These are phyloP conservation scores for Paradoxurus hermaphroditus DNA, from an alignment of 2,113 vertebrate genomes.

Conservation along the genomic window DNA sequence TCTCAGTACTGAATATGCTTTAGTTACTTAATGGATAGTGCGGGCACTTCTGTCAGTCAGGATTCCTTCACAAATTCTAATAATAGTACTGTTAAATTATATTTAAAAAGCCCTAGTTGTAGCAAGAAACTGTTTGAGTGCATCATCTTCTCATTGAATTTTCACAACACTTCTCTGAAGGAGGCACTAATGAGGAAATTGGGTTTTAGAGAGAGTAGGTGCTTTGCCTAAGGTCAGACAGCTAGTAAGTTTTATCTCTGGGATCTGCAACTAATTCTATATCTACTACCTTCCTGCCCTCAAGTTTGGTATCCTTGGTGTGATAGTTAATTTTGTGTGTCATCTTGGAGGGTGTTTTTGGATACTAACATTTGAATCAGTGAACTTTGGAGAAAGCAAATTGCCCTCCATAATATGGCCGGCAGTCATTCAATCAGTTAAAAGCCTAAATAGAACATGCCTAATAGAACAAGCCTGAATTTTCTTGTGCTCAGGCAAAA, in stretches of 20 bases:
- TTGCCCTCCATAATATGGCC: neutral
- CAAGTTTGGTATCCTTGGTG: neutral
- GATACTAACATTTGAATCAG: neutral
- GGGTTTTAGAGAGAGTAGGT: neutral
- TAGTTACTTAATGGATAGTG: neutral
- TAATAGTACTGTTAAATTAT: neutral
- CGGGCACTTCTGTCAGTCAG: neutral
- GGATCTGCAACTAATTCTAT: neutral
- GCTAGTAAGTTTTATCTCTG: neutral
- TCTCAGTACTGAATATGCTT: neutral
- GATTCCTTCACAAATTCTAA: conserved; percentile 7
- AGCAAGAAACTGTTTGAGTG: neutral
- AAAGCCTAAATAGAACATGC: neutral
- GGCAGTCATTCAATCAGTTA: neutral
- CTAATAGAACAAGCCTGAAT: too few species aligned
- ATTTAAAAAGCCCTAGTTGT: neutral
- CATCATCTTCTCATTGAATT: neutral
- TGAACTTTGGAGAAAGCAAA: neutral
- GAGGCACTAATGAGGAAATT: neutral
- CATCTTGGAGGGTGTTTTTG: neutral
- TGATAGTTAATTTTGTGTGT: neutral
- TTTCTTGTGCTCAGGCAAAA: too few species aligned
- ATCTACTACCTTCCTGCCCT: neutral
- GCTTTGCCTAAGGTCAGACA: neutral
- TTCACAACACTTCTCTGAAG: neutral